Conservation (phyloP, 2,797 vertebrate genomes). For the Sebastes reedi region DNA sequence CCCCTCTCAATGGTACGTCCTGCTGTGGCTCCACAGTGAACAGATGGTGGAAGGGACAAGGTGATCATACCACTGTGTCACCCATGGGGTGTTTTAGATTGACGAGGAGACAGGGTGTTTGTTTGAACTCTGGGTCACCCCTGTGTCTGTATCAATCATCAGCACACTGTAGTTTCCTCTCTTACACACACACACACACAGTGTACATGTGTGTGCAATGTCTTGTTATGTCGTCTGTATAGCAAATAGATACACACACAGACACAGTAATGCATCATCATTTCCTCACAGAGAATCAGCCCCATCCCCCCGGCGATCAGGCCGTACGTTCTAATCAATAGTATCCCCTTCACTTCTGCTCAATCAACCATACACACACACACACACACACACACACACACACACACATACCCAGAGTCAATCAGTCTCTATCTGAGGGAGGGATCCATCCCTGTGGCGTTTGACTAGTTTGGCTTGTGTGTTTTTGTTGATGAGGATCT, state of each 20-base stretch:
- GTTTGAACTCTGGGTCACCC: constrained; percentile 28
- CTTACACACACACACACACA: not conserved
- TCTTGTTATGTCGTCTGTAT: not conserved
- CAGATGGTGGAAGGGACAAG: constrained; percentile 54
- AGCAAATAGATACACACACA: not conserved
- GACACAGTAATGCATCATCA: constrained; percentile 38
- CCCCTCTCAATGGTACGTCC: constrained; percentile 41
- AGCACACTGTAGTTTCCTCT: not conserved
- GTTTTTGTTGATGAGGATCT: constrained; percentile 37
- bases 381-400: not conserved
- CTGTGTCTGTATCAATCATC: constrained; percentile 38
- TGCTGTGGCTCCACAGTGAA: constrained; percentile 20
- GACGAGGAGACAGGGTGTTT: constrained; percentile 17
- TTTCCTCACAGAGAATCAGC: constrained; percentile 32
- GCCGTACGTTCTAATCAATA: constrained; percentile 55
- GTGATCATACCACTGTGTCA: constrained; percentile 43
- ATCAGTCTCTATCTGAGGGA: not conserved
- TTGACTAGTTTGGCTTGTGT: constrained; percentile 2
- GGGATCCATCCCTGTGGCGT: constrained; percentile 13
- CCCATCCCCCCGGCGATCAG: constrained; percentile 19
- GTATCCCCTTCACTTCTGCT: constrained; percentile 41
- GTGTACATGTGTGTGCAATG: not conserved
- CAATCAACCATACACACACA: constrained; percentile 9
- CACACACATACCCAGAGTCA: constrained; percentile 3
- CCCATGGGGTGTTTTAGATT: constrained; percentile 45